A percentile compares a stretch with the other conserved stretches of the same genome.
These are phyloP conservation scores for Nomada goodeniana DNA, from an alignment of 2,888 invertebrate genomes.

Conservation along the genomic window DNA sequence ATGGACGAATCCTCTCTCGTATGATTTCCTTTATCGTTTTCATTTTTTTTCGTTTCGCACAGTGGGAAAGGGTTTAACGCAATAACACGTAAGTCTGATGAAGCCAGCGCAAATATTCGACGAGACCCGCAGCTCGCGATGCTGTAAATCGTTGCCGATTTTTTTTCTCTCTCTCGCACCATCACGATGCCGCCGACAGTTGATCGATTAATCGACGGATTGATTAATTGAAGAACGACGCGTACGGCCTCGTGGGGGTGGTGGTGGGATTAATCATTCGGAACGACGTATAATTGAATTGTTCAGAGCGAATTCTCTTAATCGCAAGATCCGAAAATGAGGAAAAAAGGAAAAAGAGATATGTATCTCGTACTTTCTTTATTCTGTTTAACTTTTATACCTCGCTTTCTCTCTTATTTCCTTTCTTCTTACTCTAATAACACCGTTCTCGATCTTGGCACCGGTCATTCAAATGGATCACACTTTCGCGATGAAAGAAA, in stretches of 20 bases:
- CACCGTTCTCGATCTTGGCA: constrained; percentile 16
- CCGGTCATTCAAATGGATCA: neutral
- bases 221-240: too few species aligned
- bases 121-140: constrained; percentile 31
- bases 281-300: too few species aligned
- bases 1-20: constrained; percentile 17
- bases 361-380: constrained; percentile 56
- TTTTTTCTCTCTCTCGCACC: neutral
- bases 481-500: neutral
- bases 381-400: constrained; percentile 65
- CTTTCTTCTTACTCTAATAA: constrained; percentile 58
- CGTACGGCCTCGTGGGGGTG: too few species aligned
- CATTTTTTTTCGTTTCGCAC: constrained; percentile 24
- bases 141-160: neutral
- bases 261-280: too few species aligned
- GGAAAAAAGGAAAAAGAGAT: neutral
- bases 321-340: constrained; percentile 9
- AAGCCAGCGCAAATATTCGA: constrained; percentile 55
- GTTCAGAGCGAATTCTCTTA: neutral
- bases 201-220: too few species aligned
- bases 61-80: constrained; percentile 6
- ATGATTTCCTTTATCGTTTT: constrained; percentile 24
- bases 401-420: constrained; percentile 64
- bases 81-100: constrained; percentile 35
- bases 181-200: neutral